A percentile compares a stretch with the other conserved stretches of the same genome.
Conservation (phyloP, 1,140 invertebrate genomes). For the Hyposmocoma kahamanoa region DNA sequence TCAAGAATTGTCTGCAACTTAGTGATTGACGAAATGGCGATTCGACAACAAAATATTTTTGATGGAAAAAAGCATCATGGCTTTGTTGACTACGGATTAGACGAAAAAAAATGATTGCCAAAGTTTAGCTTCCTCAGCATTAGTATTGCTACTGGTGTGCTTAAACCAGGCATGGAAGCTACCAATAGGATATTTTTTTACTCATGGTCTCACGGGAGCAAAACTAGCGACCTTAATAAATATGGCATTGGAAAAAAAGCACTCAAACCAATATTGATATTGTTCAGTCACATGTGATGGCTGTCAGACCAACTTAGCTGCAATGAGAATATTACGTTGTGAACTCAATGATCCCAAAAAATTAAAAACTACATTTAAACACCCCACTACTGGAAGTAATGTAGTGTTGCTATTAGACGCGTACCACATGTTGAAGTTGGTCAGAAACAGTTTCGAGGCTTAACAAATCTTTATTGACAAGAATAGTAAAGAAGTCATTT, state of each 20-base stretch:
- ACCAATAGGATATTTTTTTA: neutral
- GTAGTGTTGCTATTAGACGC: neutral
- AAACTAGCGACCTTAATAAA: neutral
- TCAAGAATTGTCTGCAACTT: constrained; percentile 25
- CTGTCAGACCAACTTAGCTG: neutral
- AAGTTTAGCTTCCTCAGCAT: neutral
- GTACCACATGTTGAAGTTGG: neutral
- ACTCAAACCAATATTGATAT: neutral
- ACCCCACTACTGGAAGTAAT: neutral
- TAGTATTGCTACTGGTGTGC: neutral
- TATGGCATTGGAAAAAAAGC: neutral
- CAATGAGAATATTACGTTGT: neutral
- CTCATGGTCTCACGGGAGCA: neutral
- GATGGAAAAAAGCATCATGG: neutral
- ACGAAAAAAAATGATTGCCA: neutral
- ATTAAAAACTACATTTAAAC: neutral
- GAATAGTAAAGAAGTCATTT: neutral
- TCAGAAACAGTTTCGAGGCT: neutral
- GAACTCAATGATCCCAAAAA: neutral
- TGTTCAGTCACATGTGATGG: neutral
- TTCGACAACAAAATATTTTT: too few species aligned
- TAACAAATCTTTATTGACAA: neutral
- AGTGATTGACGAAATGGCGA: constrained; percentile 37
- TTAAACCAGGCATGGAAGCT: neutral
- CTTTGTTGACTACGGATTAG: neutral